Percentiles rank a stretch among this genome's conserved stretches.
Evolutionary conservation across 1,140 invertebrate genomes (phyloP).

Genomic region (Penaeus chinensis): DNA sequence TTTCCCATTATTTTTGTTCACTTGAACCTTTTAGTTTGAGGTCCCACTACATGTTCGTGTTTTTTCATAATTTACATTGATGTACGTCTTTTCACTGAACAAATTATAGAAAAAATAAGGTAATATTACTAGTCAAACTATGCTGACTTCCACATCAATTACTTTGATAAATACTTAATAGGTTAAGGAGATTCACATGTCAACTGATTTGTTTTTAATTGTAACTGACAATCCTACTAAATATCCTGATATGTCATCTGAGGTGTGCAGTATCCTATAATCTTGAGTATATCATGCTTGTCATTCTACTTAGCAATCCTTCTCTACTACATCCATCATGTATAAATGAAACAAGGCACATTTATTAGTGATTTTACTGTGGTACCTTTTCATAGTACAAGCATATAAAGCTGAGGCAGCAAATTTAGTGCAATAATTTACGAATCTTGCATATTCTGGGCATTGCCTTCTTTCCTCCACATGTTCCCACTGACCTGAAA

Average conservation of each 20-base stretch:
- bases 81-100: no score
- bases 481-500: background rate
- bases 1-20: no score
- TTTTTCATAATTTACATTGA: no score
- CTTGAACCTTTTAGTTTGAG: no score
- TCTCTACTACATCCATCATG: background rate
- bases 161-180: no score
- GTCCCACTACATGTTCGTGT: no score
- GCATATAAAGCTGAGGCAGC: slow-evolving; percentile 57
- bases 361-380: slow-evolving; percentile 54
- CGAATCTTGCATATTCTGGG: slow-evolving; percentile 12
- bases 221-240: no score
- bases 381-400: slow-evolving; percentile 58
- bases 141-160: no score
- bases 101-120: no score
- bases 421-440: slow-evolving; percentile 57
- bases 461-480: slow-evolving; percentile 28
- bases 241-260: background rate
- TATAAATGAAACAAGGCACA: slow-evolving; percentile 4
- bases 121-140: no score
- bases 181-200: no score
- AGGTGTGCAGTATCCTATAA: background rate
- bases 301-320: background rate
- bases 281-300: background rate
- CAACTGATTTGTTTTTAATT: no score